phyloP scores from a whole-genome alignment of 2,797 vertebrate species.

The Molothrus aeneus region DNA sequence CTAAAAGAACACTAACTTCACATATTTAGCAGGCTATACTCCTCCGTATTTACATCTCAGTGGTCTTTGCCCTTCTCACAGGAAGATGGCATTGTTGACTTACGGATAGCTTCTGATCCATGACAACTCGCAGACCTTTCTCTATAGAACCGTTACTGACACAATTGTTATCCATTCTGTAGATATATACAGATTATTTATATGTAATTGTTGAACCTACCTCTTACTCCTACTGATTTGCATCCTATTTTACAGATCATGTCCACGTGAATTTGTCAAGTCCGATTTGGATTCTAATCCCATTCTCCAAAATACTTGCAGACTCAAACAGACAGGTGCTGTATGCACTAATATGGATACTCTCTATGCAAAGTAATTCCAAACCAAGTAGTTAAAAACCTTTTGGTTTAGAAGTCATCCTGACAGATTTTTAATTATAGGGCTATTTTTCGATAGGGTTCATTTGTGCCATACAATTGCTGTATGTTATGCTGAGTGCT shows the following conservation, averaged over 20 bases:
- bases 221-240: not conserved
- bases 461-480: rapidly evolving
- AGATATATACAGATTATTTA: not conserved
- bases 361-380: not conserved
- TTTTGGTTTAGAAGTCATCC: not conserved
- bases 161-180: not conserved
- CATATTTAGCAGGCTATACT: not conserved
- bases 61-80: slow-evolving; percentile 40
- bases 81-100: slow-evolving; percentile 62
- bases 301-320: not conserved
- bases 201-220: not conserved
- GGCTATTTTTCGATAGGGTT: not conserved
- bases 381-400: not conserved
- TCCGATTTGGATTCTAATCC: not conserved
- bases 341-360: not conserved
- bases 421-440: not conserved
- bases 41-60: not conserved
- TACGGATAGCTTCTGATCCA: not conserved
- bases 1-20: not conserved
- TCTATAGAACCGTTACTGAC: not conserved
- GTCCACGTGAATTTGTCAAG: not conserved
- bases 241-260: not conserved
- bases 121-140: not conserved
- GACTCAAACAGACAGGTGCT: not conserved
- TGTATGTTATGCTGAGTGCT: not conserved